Conservation (phyloP, 2,113 vertebrate species). For the Reinhardtius hippoglossoides region DNA sequence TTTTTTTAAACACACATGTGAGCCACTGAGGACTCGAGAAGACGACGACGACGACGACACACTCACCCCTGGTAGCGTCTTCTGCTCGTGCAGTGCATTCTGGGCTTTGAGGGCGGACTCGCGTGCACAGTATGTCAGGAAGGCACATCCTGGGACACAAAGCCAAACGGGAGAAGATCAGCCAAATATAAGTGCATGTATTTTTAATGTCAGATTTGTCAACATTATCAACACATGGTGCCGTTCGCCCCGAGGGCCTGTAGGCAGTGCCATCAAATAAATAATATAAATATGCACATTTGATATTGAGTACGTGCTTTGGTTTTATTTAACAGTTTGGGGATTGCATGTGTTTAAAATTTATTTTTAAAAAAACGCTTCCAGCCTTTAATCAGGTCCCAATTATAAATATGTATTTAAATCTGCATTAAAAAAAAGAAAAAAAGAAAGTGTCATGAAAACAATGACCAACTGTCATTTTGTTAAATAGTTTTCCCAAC, state of each 20-base stretch:
- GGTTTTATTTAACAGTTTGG: constrained; percentile 24
- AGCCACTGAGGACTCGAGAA: constrained; percentile 5
- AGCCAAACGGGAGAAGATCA: constrained; percentile 20
- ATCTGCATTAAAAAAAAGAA: neutral
- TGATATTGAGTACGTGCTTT: constrained; percentile 20
- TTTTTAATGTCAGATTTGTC: constrained; percentile 34
- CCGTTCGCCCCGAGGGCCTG: constrained; percentile 25
- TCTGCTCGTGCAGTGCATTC: constrained; percentile 86
- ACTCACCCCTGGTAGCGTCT: constrained; percentile 85
- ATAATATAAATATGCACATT: constrained; percentile 35
- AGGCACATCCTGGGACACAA: constrained; percentile 78
- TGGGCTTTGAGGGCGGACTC: constrained; percentile 86
- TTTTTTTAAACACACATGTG: constrained; percentile 13
- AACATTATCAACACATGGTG: neutral
- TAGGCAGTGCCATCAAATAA: constrained; percentile 31
- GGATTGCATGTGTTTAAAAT: constrained; percentile 9
- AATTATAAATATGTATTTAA: constrained; percentile 3
- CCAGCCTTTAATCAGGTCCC: neutral
- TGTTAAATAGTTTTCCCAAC: constrained; percentile 11
- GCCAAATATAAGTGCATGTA: constrained; percentile 48
- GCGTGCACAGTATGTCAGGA: constrained; percentile 83
- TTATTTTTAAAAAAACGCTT: neutral
- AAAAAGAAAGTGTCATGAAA: constrained; percentile 15
- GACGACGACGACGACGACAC: constrained; percentile 14
- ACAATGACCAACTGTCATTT: constrained; percentile 17